phyloP scores from a whole-genome alignment of 2,113 vertebrate species.

The Otis tarda region DNA sequence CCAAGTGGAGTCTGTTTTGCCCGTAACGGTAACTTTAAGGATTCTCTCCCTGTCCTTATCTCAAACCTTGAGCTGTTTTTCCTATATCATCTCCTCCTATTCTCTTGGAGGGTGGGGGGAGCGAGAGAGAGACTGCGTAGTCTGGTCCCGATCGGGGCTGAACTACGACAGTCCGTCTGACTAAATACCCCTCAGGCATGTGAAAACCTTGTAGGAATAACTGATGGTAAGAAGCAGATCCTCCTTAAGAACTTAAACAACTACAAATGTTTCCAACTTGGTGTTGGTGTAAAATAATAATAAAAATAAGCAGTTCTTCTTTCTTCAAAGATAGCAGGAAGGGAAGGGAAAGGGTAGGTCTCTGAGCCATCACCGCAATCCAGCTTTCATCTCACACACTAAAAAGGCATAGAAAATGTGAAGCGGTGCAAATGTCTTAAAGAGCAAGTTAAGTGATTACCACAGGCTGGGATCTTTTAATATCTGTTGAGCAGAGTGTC shows the following conservation, averaged over 20 bases:
- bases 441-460: constrained; percentile 11
- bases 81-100: too few species aligned
- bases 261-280: constrained; percentile 54
- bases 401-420: constrained; percentile 10
- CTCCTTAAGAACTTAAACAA: constrained; percentile 43
- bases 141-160: too few species aligned
- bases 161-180: too few species aligned
- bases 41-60: too few species aligned
- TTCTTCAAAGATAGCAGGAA: neutral
- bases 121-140: too few species aligned
- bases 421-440: constrained; percentile 27
- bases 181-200: neutral
- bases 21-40: too few species aligned
- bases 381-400: neutral
- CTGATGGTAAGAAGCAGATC: constrained; percentile 35
- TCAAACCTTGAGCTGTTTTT: too few species aligned
- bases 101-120: too few species aligned
- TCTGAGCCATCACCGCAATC: neutral
- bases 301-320: neutral
- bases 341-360: neutral
- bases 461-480: constrained; percentile 7
- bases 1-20: too few species aligned
- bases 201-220: constrained; percentile 5
- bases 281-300: constrained; percentile 33
- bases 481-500: constrained; percentile 26